Base-by-base conservation (phyloP, 2,113 vertebrate genomes). In the Craseonycteris thonglongyai region DNA sequence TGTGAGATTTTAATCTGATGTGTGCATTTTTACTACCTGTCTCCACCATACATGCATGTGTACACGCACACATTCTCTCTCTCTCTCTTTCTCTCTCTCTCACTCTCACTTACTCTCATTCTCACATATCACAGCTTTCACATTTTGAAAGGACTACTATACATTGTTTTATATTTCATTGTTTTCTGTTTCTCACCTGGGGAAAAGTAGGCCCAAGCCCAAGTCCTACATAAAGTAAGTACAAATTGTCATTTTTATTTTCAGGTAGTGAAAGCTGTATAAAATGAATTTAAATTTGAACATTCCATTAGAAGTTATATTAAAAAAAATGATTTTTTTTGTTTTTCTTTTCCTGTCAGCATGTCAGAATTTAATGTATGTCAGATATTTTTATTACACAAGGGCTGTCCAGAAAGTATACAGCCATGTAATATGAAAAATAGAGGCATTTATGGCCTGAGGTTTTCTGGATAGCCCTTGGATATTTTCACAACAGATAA, bases 221-320 rank as follows among this genome's bases (percentile, higher is more conserved):
- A 40, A 59, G 59, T 87, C 30, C 89, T 35, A 14, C 3, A 26
- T 49, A 65, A 33, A 87, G 30, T 63, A 42, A 84, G 51, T 71
- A 40, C 65, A 30, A 65, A 82, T 42, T 75, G 35, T 71, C 79
- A 63, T 81, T 96, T 94, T 85, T 82, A 54, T 80, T 94, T 96
- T 91, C 51, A 80, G 59, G 14, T 76, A 74, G 18, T 51, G 84
- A 75, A 71, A 93, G 38, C 35, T 54, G 33, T 35, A 28, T 58
- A 84, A 89, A 69, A 75, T 14, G 76, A 56, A 35, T 63, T 76
- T 81, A 61, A 63, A 42, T 90, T 66, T 35, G 49, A 93, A 56
- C 6, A 13, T 85, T 84, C 3, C 14, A 15, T 85, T 72, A 71
- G 51, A 94, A 84, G 24, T 91, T 35, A 54, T 65, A 49, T 28